phyloP scores from a whole-genome alignment of 2,888 invertebrate species.

The Amphipyra berbera region DNA sequence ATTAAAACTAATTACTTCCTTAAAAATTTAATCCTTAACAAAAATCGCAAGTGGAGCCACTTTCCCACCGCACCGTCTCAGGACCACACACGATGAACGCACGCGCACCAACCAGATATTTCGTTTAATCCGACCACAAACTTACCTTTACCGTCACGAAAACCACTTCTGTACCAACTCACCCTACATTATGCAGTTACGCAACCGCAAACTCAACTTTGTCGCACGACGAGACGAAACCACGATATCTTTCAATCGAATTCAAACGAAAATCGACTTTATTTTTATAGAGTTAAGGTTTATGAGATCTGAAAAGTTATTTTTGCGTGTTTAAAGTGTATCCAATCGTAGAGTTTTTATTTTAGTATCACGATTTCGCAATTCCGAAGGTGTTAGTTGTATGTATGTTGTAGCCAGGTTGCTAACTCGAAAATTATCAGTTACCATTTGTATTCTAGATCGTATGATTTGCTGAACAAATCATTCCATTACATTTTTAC shows the following conservation, averaged over 20 bases:
- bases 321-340: conserved; percentile 56
- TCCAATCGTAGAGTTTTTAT: conserved; percentile 65
- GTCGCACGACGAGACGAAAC: conserved; percentile 37
- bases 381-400: conserved; percentile 67
- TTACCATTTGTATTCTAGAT: conserved; percentile 13
- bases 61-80: conserved; percentile 43
- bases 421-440: conserved; percentile 54
- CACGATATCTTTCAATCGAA: conserved; percentile 17
- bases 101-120: conserved; percentile 62
- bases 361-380: conserved; percentile 71
- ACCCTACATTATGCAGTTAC: conserved; percentile 34
- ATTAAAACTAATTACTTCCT: conserved; percentile 2
- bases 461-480: conserved; percentile 36
- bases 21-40: not conserved
- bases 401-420: conserved; percentile 49
- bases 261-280: conserved; percentile 33
- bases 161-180: conserved; percentile 8
- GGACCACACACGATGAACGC: conserved; percentile 71
- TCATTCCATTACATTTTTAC: conserved; percentile 8
- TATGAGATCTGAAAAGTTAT: not conserved
- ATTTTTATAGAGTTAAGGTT: accelerated
- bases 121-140: conserved; percentile 65
- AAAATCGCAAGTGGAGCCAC: conserved; percentile 55
- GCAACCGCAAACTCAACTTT: conserved; percentile 45
- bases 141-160: conserved; percentile 31